Conservation (phyloP, 2,797 vertebrate species). For the Gobio occitaniae region DNA sequence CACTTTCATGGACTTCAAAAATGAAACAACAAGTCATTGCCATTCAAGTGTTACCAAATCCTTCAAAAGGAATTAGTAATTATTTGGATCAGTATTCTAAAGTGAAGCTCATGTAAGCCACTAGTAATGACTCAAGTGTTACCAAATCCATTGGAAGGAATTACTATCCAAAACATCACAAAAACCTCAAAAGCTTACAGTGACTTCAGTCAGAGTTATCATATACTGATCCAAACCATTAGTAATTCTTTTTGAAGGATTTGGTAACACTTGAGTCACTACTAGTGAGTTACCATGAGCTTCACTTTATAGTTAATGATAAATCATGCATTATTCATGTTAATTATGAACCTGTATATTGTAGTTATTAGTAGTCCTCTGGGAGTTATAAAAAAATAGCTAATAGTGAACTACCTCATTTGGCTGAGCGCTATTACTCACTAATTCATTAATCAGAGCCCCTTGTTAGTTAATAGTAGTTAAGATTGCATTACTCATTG, state of each 20-base stretch:
- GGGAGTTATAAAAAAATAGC: too few relatives aligned
- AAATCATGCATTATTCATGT: background rate
- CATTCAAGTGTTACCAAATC: background rate
- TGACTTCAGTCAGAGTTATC: background rate
- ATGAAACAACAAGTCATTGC: too few relatives aligned
- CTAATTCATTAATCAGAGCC: too few relatives aligned
- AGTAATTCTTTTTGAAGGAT: background rate
- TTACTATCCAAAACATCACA: background rate
- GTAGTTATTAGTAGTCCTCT: background rate
- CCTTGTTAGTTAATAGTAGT: background rate
- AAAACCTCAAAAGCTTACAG: too few relatives aligned
- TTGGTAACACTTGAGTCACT: background rate
- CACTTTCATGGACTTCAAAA: too few relatives aligned
- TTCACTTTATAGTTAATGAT: too few relatives aligned
- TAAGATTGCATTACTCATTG: background rate
- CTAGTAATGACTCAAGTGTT: background rate
- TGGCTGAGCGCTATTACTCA: too few relatives aligned
- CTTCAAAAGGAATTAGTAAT: background rate
- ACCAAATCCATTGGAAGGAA: background rate
- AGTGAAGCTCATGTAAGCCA: background rate
- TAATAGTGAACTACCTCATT: too few relatives aligned
- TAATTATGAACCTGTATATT: background rate
- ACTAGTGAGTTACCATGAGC: background rate
- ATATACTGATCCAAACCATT: background rate
- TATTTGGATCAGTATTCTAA: background rate